A percentile compares a stretch with the other conserved stretches of the same genome.
phyloP scores from a whole-genome alignment of 2,888 invertebrate genomes.

The Magallana nippona region DNA sequence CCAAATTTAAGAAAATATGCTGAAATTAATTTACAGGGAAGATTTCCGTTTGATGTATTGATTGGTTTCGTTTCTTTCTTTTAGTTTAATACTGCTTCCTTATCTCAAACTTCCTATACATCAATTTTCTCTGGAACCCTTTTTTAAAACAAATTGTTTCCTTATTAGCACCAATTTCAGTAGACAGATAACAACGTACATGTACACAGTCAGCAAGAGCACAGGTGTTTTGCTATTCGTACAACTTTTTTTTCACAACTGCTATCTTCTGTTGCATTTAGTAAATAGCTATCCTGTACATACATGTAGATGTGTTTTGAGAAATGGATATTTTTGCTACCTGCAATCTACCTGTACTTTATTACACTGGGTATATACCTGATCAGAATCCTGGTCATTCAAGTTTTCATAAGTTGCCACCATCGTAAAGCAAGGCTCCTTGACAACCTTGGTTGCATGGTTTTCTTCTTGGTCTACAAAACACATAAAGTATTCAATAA shows the following conservation, averaged over 20 bases:
- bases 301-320: no score
- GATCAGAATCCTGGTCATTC: constrained; percentile 44
- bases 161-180: not conserved
- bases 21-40: constrained; percentile 12
- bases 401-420: constrained; percentile 24
- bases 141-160: not conserved
- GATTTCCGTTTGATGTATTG: not conserved
- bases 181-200: not conserved
- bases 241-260: no score
- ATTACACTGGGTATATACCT: constrained; percentile 34
- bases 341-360: not conserved
- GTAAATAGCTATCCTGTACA: no score
- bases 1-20: not conserved
- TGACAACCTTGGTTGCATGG: constrained; percentile 9
- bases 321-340: not conserved
- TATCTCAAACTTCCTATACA: constrained; percentile 16
- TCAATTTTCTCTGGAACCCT: not conserved
- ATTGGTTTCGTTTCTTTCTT: not conserved
- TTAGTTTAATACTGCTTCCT: constrained; percentile 1
- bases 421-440: constrained; percentile 36
- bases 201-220: not conserved
- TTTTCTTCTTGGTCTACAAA: constrained; percentile 39
- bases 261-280: no score
- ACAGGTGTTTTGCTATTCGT: no score
- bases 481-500: not conserved